These are phyloP conservation scores for Microcebus tavaratra DNA, from an alignment of 2,113 vertebrate genomes.

Conservation along the genomic window DNA sequence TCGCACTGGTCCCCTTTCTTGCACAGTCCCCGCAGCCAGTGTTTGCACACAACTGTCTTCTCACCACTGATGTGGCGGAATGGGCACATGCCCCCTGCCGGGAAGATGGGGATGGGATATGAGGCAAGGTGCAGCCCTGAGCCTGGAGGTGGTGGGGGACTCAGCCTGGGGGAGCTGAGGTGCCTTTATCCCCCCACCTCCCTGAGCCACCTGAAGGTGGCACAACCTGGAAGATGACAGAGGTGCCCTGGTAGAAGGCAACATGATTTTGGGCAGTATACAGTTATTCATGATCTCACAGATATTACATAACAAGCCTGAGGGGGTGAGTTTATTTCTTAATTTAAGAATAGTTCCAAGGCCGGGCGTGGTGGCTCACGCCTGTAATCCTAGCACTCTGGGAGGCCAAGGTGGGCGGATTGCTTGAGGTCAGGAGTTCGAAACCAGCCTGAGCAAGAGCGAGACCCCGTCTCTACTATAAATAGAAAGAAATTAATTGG, in stretches of 20 bases:
- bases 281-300: neutral
- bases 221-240: neutral
- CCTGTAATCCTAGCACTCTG: too few species aligned
- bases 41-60: constrained; percentile 99
- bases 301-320: neutral
- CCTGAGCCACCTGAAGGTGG: neutral
- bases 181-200: neutral
- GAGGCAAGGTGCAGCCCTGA: neutral
- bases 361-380: too few species aligned
- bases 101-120: neutral
- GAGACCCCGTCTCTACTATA: too few species aligned
- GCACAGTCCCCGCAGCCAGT: constrained; percentile 98
- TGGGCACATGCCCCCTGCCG: constrained; percentile 96
- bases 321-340: neutral
- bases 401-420: too few species aligned
- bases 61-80: constrained; percentile 98
- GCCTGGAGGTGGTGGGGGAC: neutral
- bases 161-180: neutral
- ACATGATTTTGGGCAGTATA: neutral
- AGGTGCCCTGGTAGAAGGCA: neutral
- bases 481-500: too few species aligned
- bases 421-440: too few species aligned
- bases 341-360: too few species aligned
- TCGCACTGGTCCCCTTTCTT: constrained; percentile 99
- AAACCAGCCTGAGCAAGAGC: too few species aligned